Evolutionary conservation across 2,888 invertebrate species (phyloP).

Genomic region (Ophonus ardosiacus): DNA sequence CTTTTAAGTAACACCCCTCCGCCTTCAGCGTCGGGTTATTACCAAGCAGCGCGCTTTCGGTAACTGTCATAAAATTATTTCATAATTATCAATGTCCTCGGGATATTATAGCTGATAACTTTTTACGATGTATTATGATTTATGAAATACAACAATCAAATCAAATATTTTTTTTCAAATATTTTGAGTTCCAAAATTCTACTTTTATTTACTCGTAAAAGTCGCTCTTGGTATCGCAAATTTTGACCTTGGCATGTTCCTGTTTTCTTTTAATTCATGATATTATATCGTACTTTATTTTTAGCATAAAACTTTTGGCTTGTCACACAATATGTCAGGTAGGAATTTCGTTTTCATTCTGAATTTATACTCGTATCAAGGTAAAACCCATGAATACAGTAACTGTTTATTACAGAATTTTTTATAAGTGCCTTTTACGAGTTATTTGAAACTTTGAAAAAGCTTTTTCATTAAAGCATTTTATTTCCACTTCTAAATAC

Average conservation of each 20-base stretch:
- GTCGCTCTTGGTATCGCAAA: not conserved
- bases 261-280: slow-evolving; percentile 6
- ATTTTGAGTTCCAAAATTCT: too few species aligned
- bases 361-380: not conserved
- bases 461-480: too few species aligned
- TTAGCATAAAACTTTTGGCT: not conserved
- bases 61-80: too few species aligned
- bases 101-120: not conserved
- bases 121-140: not conserved
- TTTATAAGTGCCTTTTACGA: too few species aligned
- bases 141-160: not conserved
- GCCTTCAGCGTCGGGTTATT: too few species aligned
- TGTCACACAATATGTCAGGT: not conserved
- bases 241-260: not conserved
- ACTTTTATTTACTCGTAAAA: not conserved
- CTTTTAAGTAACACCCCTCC: too few species aligned
- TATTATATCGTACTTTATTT: not conserved
- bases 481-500: too few species aligned
- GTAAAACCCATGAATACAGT: not conserved
- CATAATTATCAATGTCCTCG: too few species aligned
- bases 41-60: too few species aligned
- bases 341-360: not conserved
- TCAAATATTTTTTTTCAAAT: too few species aligned
- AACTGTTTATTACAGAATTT: too few species aligned
- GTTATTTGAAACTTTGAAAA: too few species aligned